phyloP scores from a whole-genome alignment of 2,113 vertebrate species.

The Nibea coibor region DNA sequence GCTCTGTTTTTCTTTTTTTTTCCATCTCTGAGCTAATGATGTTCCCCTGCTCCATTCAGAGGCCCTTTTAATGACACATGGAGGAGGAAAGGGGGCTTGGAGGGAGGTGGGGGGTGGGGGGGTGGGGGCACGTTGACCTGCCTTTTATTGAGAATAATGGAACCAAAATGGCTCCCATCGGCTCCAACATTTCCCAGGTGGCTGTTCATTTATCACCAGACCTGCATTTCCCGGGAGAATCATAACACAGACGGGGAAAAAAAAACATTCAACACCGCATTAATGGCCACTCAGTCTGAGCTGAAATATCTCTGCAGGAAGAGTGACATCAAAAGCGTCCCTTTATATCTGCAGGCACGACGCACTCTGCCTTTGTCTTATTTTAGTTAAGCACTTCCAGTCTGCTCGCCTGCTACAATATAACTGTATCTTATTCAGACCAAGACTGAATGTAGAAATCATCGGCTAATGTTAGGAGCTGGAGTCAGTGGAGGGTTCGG shows the following conservation, averaged over 20 bases:
- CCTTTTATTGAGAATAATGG: constrained; percentile 78
- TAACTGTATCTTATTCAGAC: not conserved
- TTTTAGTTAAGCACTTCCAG: constrained; percentile 29
- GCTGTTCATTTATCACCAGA: constrained; percentile 71
- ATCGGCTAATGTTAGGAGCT: not conserved
- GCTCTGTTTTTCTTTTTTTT: constrained; percentile 32
- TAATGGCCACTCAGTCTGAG: constrained; percentile 62
- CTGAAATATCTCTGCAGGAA: constrained; percentile 47
- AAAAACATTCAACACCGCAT: constrained; percentile 52
- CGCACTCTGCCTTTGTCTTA: constrained; percentile 33
- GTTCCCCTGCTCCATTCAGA: constrained; percentile 39
- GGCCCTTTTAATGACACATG: constrained; percentile 59
- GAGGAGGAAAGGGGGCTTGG: not conserved
- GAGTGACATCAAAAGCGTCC: constrained; percentile 41
- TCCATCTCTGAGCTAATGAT: constrained; percentile 65
- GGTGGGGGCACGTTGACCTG: constrained; percentile 58
- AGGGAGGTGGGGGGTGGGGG: not conserved
- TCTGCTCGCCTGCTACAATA: not conserved
- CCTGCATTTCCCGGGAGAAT: constrained; percentile 55
- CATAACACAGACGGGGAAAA: constrained; percentile 44
- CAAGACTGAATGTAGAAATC: not conserved
- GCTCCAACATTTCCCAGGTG: constrained; percentile 72
- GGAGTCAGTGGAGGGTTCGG: not conserved
- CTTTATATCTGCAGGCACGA: constrained; percentile 26
- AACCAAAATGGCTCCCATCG: constrained; percentile 69